phyloP scores from a whole-genome alignment of 2,113 vertebrate genomes.

The Irena cyanogastra region DNA sequence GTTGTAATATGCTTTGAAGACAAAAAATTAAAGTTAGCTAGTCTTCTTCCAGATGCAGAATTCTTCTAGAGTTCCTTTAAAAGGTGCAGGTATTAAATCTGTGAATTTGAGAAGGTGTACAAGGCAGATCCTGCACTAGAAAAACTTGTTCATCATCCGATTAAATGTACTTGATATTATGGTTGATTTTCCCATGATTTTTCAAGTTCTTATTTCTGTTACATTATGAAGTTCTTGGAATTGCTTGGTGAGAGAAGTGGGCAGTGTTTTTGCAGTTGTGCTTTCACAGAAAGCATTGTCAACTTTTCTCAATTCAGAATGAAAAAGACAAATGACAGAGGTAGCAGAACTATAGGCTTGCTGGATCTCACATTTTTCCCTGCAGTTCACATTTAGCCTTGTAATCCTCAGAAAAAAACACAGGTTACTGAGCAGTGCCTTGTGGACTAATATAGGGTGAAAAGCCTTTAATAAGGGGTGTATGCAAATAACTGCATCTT shows the following conservation, averaged over 20 bases:
- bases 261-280: accelerated
- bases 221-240: not conserved
- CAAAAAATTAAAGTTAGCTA: too few relatives aligned
- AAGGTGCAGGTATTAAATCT: not conserved
- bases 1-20: too few relatives aligned
- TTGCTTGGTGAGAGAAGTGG: not conserved
- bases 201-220: not conserved
- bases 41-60: not conserved
- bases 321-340: not conserved
- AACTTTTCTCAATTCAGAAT: not conserved
- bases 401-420: not conserved
- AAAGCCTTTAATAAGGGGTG: not conserved
- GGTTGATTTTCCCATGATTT: not conserved
- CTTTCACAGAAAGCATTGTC: not conserved
- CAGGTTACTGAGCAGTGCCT: not conserved
- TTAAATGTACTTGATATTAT: not conserved
- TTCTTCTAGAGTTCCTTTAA: not conserved
- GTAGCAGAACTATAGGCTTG: not conserved
- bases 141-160: accelerated
- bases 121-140: not conserved
- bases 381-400: not conserved
- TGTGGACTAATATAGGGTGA: too few relatives aligned
- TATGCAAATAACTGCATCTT: not conserved
- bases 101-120: not conserved
- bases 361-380: not conserved